Conservation (phyloP, 2,888 invertebrate species). For the Mesorhabditis spiculigera region DNA sequence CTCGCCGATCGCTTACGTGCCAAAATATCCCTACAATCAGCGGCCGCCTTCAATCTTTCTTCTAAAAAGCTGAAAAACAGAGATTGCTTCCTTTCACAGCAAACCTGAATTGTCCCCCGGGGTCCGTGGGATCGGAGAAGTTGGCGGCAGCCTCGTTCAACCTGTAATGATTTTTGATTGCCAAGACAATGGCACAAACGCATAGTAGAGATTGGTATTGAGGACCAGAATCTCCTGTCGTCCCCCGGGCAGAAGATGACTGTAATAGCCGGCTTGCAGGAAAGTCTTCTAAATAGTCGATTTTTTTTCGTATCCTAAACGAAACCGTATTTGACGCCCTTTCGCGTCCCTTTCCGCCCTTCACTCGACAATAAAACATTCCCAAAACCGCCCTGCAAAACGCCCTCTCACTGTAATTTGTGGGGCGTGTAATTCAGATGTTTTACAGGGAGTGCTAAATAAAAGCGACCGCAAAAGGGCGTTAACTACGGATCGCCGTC, state of each 20-base stretch:
- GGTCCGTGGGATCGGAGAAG: constrained; percentile 43
- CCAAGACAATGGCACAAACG: constrained; percentile 16
- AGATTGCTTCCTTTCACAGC: neutral
- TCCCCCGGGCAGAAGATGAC: constrained; percentile 20
- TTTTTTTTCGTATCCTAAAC: neutral
- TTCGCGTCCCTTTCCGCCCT: neutral
- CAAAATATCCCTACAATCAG: neutral
- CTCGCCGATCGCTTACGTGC: constrained; percentile 7
- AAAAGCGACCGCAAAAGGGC: too few species aligned
- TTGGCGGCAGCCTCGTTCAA: constrained; percentile 34
- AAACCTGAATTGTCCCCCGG: constrained; percentile 47
- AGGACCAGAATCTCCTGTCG: constrained; percentile 34
- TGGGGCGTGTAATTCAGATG: too few species aligned
- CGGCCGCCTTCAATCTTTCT: neutral
- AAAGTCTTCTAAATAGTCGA: constrained; percentile 31
- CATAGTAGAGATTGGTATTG: constrained; percentile 55
- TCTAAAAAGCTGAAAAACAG: neutral
- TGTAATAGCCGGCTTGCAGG: constrained; percentile 51
- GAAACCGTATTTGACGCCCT: neutral
- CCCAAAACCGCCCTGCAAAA: too few species aligned
- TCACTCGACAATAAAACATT: neutral
- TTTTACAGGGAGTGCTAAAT: too few species aligned
- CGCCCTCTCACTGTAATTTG: too few species aligned
- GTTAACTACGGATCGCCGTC: too few species aligned
- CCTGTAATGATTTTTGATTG: constrained; percentile 14